These are phyloP conservation scores for Anneissia japonica DNA, from an alignment of 35 echinoderm and acorn worm genomes.

Conservation along the genomic window DNA sequence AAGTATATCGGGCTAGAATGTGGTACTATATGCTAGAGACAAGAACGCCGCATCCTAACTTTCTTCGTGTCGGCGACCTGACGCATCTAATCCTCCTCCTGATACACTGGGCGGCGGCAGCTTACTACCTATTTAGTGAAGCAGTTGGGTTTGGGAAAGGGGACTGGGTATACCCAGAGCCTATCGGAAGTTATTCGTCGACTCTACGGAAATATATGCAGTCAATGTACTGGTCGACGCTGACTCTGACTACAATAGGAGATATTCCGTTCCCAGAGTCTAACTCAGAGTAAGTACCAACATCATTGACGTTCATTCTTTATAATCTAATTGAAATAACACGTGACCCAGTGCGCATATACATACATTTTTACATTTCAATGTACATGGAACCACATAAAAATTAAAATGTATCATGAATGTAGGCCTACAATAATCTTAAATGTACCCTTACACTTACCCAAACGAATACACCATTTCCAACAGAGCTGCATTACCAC, in stretches of 20 bases:
- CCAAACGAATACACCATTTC: no score
- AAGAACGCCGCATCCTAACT: slow-evolving; percentile 46
- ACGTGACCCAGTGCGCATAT: no score
- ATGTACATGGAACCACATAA: no score
- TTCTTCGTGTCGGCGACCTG: slow-evolving; percentile 59
- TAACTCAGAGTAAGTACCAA: slow-evolving; percentile 68
- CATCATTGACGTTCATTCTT: no score
- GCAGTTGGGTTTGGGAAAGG: slow-evolving; percentile 48
- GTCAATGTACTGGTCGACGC: slow-evolving; percentile 79
- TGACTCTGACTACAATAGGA: slow-evolving; percentile 77
- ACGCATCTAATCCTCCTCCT: slow-evolving; percentile 62
- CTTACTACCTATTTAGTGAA: slow-evolving; percentile 57
- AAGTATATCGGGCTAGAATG: slow-evolving; percentile 37
- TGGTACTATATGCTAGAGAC: slow-evolving; percentile 63
- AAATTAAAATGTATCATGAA: no score
- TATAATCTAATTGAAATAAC: no score
- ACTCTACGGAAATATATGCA: slow-evolving; percentile 47
- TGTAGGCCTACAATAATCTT: no score
- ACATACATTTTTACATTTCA: no score
- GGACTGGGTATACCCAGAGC: slow-evolving; percentile 59
- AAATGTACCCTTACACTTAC: no score
- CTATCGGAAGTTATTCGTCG: slow-evolving; percentile 30
- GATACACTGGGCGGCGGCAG: slow-evolving; percentile 58
- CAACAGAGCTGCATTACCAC: no score
- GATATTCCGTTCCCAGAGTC: slow-evolving; percentile 54